Conservation (phyloP, 2,797 vertebrate genomes). For the Pseudochirops corinnae region DNA sequence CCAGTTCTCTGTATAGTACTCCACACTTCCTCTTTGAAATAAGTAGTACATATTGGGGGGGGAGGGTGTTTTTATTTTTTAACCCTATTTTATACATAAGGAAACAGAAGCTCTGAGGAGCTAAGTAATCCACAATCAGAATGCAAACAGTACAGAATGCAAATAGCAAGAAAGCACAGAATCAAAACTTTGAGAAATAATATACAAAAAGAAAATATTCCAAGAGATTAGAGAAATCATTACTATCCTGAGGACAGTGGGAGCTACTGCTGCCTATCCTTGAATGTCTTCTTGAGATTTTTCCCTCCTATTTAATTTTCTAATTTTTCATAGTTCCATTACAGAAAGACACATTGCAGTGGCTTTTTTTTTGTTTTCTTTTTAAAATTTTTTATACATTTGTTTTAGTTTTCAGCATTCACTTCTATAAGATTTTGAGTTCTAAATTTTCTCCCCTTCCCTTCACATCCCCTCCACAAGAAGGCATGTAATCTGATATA, state of each 20-base stretch:
- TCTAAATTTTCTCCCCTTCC: too few relatives aligned
- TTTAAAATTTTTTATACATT: too few relatives aligned
- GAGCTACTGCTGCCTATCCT: background rate
- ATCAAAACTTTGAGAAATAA: background rate
- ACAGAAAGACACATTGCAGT: background rate
- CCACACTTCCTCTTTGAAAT: background rate
- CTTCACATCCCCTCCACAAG: too few relatives aligned
- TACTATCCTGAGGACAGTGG: background rate
- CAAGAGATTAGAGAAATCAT: background rate
- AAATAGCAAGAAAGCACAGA: background rate
- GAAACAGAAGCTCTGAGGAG: background rate
- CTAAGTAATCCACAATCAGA: background rate
- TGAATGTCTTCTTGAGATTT: background rate
- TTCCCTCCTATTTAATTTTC: background rate
- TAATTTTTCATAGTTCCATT: background rate
- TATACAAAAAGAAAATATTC: background rate
- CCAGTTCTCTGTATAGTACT: background rate
- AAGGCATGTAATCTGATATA: too few relatives aligned
- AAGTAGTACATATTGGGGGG: background rate
- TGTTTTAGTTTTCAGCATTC: too few relatives aligned
- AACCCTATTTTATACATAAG: background rate
- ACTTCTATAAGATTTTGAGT: too few relatives aligned
- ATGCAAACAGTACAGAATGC: background rate
- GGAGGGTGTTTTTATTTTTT: too few relatives aligned
- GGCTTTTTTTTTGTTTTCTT: too few relatives aligned